Percentiles rank a stretch among this genome's conserved stretches.
Conservation (phyloP, 2,888 invertebrate genomes). For the Pelosia muscerda region DNA sequence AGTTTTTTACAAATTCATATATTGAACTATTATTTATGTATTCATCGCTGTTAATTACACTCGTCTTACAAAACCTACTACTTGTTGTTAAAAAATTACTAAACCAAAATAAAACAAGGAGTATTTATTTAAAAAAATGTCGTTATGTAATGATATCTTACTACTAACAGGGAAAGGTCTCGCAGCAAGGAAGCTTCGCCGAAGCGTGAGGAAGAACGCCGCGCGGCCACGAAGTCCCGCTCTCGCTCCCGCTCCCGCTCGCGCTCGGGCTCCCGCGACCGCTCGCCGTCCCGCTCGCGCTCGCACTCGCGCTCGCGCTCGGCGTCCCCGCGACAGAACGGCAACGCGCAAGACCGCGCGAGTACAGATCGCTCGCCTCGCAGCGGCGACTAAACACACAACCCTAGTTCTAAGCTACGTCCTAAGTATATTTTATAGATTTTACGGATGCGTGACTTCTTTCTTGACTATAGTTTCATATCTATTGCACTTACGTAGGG, state of each 20-base stretch:
- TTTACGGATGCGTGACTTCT: constrained; percentile 61
- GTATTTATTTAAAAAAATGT: neutral
- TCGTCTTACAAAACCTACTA: neutral
- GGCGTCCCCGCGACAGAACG: constrained; percentile 77
- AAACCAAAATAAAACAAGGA: neutral
- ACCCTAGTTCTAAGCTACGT: constrained; percentile 31
- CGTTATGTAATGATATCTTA: constrained; percentile 14
- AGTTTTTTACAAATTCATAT: neutral
- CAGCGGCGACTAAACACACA: constrained; percentile 71
- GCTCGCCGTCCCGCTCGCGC: constrained; percentile 65
- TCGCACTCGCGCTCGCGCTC: constrained; percentile 69
- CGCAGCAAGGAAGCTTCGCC: constrained; percentile 88
- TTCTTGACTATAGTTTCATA: constrained; percentile 30
- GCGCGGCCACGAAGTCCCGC: constrained; percentile 72
- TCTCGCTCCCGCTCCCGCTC: constrained; percentile 68
- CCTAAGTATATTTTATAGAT: constrained; percentile 51
- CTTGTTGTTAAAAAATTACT: neutral
- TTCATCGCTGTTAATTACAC: constrained; percentile 11
- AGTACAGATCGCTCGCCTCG: constrained; percentile 79
- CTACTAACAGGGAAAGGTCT: constrained; percentile 87
- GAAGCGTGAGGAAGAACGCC: constrained; percentile 77
- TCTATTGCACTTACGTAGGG: constrained; percentile 22
- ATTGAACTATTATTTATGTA: neutral
- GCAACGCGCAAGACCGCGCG: constrained; percentile 67
- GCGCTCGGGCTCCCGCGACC: constrained; percentile 65